A percentile compares a stretch with the other conserved stretches of the same genome.
Evolutionary conservation across 2,888 invertebrate species (phyloP).

Genomic region (Platerodrilus igneus): DNA sequence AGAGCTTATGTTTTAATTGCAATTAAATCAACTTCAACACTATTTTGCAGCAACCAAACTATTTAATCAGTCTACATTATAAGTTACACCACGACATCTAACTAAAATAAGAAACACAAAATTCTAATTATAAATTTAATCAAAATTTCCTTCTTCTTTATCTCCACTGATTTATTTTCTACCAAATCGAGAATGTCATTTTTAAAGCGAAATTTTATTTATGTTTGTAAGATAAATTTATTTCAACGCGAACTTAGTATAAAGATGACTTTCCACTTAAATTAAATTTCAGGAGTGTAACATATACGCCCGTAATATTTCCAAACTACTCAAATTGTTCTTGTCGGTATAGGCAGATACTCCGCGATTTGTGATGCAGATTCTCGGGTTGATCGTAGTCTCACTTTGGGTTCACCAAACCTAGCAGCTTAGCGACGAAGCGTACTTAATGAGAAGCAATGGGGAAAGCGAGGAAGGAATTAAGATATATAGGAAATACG

Average conservation of each 20-base stretch:
- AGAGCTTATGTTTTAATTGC: too few species aligned
- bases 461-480: slow-evolving; percentile 40
- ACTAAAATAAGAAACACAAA: too few species aligned
- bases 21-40: too few species aligned
- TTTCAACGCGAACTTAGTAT: slow-evolving; percentile 16
- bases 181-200: slow-evolving; percentile 33
- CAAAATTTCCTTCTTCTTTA: slow-evolving; percentile 12
- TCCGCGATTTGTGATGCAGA: slow-evolving; percentile 21
- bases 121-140: slow-evolving; percentile 18
- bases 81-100: too few species aligned
- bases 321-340: slow-evolving; percentile 1
- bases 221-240: slow-evolving; percentile 29
- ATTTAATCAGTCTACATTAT: too few species aligned
- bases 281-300: slow-evolving; percentile 18
- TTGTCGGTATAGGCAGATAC: slow-evolving; percentile 15
- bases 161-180: slow-evolving; percentile 27
- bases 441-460: slow-evolving; percentile 43
- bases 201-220: slow-evolving; percentile 32
- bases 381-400: slow-evolving; percentile 21
- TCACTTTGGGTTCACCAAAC: slow-evolving; percentile 15
- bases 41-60: too few species aligned
- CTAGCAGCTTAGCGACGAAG: slow-evolving; percentile 30
- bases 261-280: slow-evolving; percentile 12
- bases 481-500: slow-evolving; percentile 42
- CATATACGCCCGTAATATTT: slow-evolving; percentile 6